These are phyloP conservation scores for Lamellibrachia columna DNA, from an alignment of 2,888 invertebrate species.

Conservation along the genomic window DNA sequence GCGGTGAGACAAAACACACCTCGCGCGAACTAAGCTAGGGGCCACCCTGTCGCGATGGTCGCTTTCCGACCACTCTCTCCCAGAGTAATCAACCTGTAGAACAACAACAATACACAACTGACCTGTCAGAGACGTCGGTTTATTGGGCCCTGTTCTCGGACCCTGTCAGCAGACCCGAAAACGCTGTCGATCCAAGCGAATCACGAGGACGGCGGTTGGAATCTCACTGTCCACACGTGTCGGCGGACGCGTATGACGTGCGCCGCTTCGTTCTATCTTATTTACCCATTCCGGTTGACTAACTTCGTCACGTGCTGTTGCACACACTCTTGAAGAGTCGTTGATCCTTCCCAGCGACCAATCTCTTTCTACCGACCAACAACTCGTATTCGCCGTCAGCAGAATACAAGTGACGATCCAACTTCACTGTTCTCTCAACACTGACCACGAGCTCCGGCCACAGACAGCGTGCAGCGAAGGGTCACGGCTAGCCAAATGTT, in stretches of 20 bases:
- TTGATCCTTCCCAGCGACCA: background rate
- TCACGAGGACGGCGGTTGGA: background rate
- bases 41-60: background rate
- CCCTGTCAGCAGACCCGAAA: background rate
- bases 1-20: background rate
- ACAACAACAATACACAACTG: background rate
- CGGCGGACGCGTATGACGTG: background rate
- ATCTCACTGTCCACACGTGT: background rate
- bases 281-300: background rate
- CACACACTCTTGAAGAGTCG: background rate
- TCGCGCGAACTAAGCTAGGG: background rate
- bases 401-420: background rate
- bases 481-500: background rate
- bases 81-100: background rate
- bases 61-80: background rate
- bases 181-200: background rate
- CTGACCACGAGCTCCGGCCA: background rate
- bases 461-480: background rate
- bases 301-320: conserved; percentile 8
- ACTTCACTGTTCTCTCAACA: background rate
- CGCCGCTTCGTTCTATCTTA: background rate
- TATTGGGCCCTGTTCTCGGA: background rate
- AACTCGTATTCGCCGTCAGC: background rate
- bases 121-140: background rate
- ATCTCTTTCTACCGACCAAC: background rate